phyloP scores from a whole-genome alignment of 2,797 vertebrate genomes.

The Characodon lateralis region DNA sequence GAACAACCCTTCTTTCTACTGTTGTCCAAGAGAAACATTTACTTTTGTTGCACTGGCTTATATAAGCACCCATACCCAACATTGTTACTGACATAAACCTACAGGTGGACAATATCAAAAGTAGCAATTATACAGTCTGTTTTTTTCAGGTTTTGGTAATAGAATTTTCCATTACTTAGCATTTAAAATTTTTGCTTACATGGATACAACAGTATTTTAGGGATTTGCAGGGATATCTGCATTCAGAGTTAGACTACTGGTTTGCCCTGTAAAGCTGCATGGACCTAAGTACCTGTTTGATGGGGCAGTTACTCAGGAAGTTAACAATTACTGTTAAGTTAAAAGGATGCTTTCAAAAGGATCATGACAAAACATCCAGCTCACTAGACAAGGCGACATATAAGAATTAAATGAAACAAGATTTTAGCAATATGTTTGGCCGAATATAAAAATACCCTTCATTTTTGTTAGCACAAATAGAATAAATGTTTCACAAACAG shows the following conservation, averaged over 20 bases:
- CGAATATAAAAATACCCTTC: no score
- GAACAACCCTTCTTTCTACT: constrained; percentile 31
- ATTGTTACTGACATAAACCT: constrained; percentile 18
- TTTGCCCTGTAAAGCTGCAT: background rate
- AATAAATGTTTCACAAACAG: no score
- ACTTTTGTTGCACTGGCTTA: constrained; percentile 18
- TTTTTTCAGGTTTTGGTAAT: background rate
- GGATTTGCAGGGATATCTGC: background rate
- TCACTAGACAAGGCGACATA: background rate
- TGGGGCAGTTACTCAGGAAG: background rate
- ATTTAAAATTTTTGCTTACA: background rate
- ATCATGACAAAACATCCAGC: background rate
- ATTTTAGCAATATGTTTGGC: background rate
- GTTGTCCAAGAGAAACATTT: constrained; percentile 39
- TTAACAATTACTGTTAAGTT: background rate
- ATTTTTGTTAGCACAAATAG: no score
- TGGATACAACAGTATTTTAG: constrained; percentile 1
- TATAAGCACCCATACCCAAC: constrained; percentile 22
- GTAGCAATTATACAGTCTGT: constrained; percentile 4
- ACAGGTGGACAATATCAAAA: constrained; percentile 27
- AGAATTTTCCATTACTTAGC: background rate
- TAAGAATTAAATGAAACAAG: background rate
- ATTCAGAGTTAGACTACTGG: background rate
- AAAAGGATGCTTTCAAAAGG: background rate
- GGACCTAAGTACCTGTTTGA: background rate